Conservation (phyloP, 2,888 invertebrate genomes). For the Stegophylla sp. region DNA sequence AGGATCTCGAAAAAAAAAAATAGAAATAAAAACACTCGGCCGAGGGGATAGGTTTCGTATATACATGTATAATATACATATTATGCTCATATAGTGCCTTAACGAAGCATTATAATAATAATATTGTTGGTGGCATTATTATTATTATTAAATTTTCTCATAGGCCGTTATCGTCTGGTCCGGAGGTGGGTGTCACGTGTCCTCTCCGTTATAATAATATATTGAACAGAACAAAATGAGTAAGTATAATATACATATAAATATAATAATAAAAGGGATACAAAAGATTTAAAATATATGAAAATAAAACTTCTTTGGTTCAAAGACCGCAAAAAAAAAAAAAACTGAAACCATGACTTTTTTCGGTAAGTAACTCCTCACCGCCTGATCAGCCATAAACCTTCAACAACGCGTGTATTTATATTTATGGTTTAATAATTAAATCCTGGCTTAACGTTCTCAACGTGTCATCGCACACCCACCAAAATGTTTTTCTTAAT, state of each 20-base stretch:
- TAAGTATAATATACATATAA: background rate
- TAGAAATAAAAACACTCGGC: background rate
- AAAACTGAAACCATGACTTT: no score
- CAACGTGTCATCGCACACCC: constrained; percentile 8
- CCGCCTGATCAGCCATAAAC: no score
- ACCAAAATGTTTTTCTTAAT: background rate
- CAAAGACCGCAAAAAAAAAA: background rate
- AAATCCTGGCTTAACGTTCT: background rate
- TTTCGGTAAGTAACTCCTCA: no score
- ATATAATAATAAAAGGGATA: background rate
- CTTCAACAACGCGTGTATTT: no score
- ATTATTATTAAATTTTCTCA: background rate
- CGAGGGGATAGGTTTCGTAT: background rate
- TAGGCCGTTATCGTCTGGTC: background rate
- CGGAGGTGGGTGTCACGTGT: background rate
- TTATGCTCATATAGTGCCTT: background rate
- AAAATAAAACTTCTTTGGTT: background rate
- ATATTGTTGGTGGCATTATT: background rate
- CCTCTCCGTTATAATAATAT: background rate
- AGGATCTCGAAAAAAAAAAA: background rate
- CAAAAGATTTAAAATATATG: background rate
- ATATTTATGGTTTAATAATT: background rate
- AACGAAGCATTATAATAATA: constrained; percentile 13
- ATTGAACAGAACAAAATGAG: background rate
- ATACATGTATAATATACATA: no score